phyloP scores from a whole-genome alignment of 2,888 invertebrate genomes.

The Drosophila algonquin region DNA sequence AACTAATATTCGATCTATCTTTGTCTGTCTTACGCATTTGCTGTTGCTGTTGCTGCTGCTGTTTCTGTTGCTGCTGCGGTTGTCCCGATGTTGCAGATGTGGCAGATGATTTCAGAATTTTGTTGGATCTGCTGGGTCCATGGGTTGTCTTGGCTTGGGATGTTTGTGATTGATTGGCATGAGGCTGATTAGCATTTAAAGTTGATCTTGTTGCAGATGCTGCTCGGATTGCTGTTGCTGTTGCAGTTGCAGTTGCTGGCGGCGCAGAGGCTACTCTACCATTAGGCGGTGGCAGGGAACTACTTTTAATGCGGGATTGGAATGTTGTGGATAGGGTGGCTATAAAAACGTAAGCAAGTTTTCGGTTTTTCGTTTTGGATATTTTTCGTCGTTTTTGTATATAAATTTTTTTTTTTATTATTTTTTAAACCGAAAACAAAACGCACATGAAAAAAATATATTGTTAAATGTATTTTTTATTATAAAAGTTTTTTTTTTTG shows the following conservation, averaged over 20 bases:
- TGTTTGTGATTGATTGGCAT: slow-evolving; percentile 82
- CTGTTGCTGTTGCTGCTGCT: slow-evolving; percentile 55
- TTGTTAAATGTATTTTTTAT: slow-evolving; percentile 51
- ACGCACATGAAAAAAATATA: slow-evolving; percentile 66
- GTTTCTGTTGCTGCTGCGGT: slow-evolving; percentile 53
- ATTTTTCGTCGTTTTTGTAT: slow-evolving; percentile 46
- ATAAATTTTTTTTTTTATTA: slow-evolving; percentile 28
- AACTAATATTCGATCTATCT: slow-evolving; percentile 80
- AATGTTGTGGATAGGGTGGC: slow-evolving; percentile 90
- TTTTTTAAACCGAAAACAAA: slow-evolving; percentile 68
- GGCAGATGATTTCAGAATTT: slow-evolving; percentile 70
- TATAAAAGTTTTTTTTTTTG: slow-evolving; percentile 39
- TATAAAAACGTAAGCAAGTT: slow-evolving; percentile 85
- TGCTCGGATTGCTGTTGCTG: slow-evolving; percentile 50
- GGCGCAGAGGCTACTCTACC: slow-evolving; percentile 82
- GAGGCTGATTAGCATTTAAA: slow-evolving; percentile 63
- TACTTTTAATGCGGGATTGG: slow-evolving; percentile 89
- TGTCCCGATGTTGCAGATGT: slow-evolving; percentile 48
- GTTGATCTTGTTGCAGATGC: slow-evolving; percentile 55
- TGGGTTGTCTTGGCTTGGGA: slow-evolving; percentile 68
- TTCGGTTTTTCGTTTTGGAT: background rate
- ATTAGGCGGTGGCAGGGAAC: slow-evolving; percentile 86
- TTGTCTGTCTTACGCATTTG: slow-evolving; percentile 82
- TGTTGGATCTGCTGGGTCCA: slow-evolving; percentile 38
- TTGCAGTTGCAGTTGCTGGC: slow-evolving; percentile 61